Evolutionary conservation across 2,113 vertebrate species (phyloP), one percentile per base, ranked within the genome.

Genomic region (Prochilodus magdalenae): DNA sequence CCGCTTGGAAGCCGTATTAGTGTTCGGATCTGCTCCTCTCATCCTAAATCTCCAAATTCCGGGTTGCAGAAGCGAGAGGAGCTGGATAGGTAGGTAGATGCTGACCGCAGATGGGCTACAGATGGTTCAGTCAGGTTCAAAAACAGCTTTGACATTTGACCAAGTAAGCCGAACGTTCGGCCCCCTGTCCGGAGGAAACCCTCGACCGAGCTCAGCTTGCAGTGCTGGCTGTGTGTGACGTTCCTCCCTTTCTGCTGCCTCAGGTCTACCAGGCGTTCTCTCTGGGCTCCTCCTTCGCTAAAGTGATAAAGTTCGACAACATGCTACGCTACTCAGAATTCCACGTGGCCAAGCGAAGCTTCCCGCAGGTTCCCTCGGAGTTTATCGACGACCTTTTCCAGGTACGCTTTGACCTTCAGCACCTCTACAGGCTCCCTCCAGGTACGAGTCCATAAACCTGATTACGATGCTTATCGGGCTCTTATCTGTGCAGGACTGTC

Each of bases 301-400:
- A 93, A 63, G 93, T 94, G 77, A 88, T 93, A 86, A 92, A 75
- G 82, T 93, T 94, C 51, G 33, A 60, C 72, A 80, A 29, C 77
- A 70, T 94, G 86, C 73, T 94, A 15, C 76, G 80, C 72, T 92
- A 89, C 69, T 91, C 89, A 0, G 91, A 93, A 78, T 91, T 84
- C 74, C 5, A 60, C 8, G 81, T 44, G 7, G 60, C 12, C 11
- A 80, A 73, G 62, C 77, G 85, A 29, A 83, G 80, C 12, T 84
- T 92, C 26, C 93, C 93, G 0, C 86, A 93, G 15, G 10, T 92
- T 62, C 90, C 90, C 0, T 26, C 62, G 51, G 81, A 72, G 30
- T 87, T 93, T 82, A 53, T 89, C 75, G 89, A 89, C 33, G 92
- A 95, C 55, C 79, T 93, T 57, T 94, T 90, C 80, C 94, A 95